Conservation (phyloP, 92 coral and sea anemone species). For the Diadumene lineata region DNA sequence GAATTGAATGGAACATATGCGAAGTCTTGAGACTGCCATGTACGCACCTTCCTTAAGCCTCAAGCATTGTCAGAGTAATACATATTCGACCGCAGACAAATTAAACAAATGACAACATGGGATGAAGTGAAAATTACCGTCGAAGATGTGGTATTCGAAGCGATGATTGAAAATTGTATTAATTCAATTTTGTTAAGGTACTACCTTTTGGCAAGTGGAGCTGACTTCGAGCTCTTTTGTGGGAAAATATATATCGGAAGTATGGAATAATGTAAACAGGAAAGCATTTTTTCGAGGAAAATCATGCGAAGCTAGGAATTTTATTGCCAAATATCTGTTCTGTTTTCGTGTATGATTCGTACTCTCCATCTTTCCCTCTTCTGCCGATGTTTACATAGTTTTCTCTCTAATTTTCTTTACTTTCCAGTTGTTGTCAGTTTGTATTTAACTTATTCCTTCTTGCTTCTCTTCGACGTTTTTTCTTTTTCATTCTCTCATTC, state of each 20-base stretch:
- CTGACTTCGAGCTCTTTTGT: not conserved
- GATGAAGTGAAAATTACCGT: constrained; percentile 8
- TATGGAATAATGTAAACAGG: constrained; percentile 6
- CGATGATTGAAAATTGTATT: constrained; percentile 21
- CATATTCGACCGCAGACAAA: not conserved
- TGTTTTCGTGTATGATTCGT: too few relatives aligned
- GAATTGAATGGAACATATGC: not conserved
- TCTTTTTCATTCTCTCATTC: too few relatives aligned
- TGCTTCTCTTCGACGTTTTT: too few relatives aligned
- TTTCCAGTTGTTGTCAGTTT: too few relatives aligned
- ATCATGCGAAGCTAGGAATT: not conserved
- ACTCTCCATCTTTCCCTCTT: too few relatives aligned
- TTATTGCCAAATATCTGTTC: too few relatives aligned
- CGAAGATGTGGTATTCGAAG: not conserved
- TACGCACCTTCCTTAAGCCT: not conserved
- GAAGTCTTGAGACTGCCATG: not conserved
- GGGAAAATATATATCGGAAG: constrained; percentile 10
- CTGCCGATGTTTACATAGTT: too few relatives aligned
- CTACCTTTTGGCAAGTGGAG: not conserved
- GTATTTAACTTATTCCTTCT: too few relatives aligned
- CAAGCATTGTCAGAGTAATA: not conserved
- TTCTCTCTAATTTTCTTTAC: too few relatives aligned
- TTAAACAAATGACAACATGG: constrained; percentile 4
- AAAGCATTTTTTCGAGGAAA: constrained; percentile 8
- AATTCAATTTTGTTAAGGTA: constrained; percentile 27